Evolutionary conservation across 2,888 invertebrate genomes (phyloP).

Genomic region (Aspidiotus destructor): DNA sequence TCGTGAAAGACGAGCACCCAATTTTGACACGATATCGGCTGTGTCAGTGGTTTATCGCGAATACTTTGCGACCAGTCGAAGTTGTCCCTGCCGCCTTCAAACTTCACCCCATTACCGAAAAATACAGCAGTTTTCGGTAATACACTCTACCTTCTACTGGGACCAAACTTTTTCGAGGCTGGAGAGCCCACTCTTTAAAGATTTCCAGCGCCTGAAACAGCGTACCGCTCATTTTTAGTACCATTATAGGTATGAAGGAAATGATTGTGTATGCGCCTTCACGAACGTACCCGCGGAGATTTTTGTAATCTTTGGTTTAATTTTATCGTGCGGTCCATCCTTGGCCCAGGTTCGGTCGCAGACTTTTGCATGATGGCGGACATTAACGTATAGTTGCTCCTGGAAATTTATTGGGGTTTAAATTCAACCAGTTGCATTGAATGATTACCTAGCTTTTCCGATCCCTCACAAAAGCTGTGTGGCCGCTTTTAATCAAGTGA

Average conservation of each 20-base stretch:
- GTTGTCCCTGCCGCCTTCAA: no score
- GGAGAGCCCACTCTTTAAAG: conserved; percentile 59
- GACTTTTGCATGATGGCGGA: conserved; percentile 61
- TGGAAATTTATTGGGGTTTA: no score
- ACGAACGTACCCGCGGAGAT: no score
- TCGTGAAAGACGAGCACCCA: conserved; percentile 44
- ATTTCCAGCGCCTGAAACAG: conserved; percentile 43
- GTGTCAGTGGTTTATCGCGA: conserved; percentile 46
- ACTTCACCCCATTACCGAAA: conserved; percentile 39
- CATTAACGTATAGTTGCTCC: conserved; percentile 53
- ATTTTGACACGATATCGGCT: conserved; percentile 39
- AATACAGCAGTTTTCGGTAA: conserved; percentile 56
- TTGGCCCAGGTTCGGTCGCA: conserved; percentile 53
- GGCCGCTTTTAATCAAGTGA: no score
- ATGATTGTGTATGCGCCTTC: no score
- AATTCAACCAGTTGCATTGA: no score
- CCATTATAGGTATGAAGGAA: no score
- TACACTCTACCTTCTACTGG: conserved; percentile 57
- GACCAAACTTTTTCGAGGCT: conserved; percentile 54
- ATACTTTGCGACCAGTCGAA: conserved; percentile 72
- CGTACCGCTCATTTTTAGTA: no score
- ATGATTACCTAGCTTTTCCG: no score
- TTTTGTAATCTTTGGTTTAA: no score
- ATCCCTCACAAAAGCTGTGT: no score
- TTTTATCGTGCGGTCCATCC: no score